phyloP scores from a whole-genome alignment of 2,797 vertebrate species.

The Schizopygopsis malacanthus region DNA sequence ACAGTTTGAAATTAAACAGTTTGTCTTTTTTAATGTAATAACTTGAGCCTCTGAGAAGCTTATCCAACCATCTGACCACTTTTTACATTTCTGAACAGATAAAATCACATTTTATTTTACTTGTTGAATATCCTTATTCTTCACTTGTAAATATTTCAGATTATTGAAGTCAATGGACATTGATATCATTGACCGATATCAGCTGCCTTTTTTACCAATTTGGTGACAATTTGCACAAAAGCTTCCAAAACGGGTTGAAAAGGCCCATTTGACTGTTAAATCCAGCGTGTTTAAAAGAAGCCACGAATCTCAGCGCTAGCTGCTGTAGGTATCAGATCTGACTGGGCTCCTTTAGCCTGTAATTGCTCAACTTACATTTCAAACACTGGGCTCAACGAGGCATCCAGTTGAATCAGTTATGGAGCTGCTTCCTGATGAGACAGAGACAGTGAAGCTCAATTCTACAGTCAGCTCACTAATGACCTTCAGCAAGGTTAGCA shows the following conservation, averaged over 20 bases:
- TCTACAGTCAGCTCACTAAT: constrained; percentile 49
- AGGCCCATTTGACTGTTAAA: constrained; percentile 27
- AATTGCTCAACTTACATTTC: constrained; percentile 61
- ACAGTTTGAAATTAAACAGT: neutral
- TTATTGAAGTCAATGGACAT: neutral
- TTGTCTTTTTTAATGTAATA: neutral
- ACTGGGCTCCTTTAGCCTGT: constrained; percentile 48
- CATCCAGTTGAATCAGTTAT: constrained; percentile 59
- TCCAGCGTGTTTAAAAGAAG: constrained; percentile 39
- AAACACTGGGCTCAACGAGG: constrained; percentile 58
- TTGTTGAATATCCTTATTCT: neutral
- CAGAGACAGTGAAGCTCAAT: constrained; percentile 43
- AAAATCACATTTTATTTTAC: neutral
- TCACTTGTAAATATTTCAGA: neutral
- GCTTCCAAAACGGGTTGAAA: constrained; percentile 15
- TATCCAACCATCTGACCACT: neutral
- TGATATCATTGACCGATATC: neutral
- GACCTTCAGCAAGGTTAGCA: constrained; percentile 64
- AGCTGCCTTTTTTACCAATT: neutral
- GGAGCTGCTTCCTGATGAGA: constrained; percentile 62
- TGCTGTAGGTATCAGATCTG: constrained; percentile 42
- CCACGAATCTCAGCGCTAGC: neutral
- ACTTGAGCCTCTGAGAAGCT: neutral
- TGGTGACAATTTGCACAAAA: constrained; percentile 1
- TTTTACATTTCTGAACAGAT: neutral